Base-by-base conservation (phyloP, 1,140 invertebrate genomes). In the Ooceraea biroi region DNA sequence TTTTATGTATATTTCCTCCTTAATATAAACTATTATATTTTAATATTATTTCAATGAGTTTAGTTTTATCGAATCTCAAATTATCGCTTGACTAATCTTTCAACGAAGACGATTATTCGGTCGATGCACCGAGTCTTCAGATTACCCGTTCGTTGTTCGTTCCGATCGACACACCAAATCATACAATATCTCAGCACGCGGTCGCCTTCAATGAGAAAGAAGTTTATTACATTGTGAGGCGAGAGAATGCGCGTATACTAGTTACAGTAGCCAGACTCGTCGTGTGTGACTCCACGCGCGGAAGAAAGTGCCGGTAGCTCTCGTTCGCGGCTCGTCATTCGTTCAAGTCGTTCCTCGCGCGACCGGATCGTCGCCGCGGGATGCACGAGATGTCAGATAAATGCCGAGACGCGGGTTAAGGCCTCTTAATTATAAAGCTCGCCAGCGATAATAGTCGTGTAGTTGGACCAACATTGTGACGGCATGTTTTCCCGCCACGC, bases 391-490 rank as follows among this genome's bases (percentile, higher is more conserved):
- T 88, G 84, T 66, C 30, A 85, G 86, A 83, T 88, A 88, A 55
- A 72, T 17, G n/a, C 10, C 46, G 25, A 78, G 63, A 58, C 10
- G 50, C 58, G 55, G 80, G 50, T 58, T 22, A 78, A 46, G 57
- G 77, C 61, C 91, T 91, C 84, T 92, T 92, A 92, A 92, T 92
- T 92, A 92, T 91, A 91, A 92, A 91, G 91, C 90, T 89, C 90
- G 88, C 88, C 86, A 88, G 89, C 90, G 91, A 92, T 92, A 92
- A 92, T 92, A 91, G 91, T 92, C 91, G 91, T 91, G 91, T 92
- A 92, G 91, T 92, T 92, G 91, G 82, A 91, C 91, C 87, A 91
- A 92, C 91, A 92, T 92, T 92, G 91, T 92, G 90, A 91, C 89
- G 88, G 88, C 90, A 91, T 92, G 91, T 92, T 92, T 92, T 91